Evolutionary conservation across 2,797 vertebrate species (phyloP), one percentile per base, ranked within the genome.

Genomic region (Sebastes ruberrimus): DNA sequence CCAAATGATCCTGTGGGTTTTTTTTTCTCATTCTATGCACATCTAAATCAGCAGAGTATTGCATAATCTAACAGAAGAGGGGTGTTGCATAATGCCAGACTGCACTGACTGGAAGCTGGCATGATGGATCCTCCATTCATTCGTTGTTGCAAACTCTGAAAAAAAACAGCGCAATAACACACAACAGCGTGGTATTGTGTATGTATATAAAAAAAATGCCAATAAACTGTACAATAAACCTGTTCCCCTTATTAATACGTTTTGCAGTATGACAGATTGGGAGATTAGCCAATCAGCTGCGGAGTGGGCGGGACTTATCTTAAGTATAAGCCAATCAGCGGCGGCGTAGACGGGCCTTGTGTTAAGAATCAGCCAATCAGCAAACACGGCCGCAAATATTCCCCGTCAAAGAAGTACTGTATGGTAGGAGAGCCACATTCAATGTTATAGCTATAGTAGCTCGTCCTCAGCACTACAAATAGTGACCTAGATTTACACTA

Each of bases 31-130:
- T 82, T 87, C 82, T 76, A 42, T 65, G 49, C 86, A 89, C 83
- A 79, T 80, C 30, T n/a, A 52, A 66, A 62, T 74, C 30, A 66
- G 71, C 33, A 57, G 27, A 14, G 56, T 38, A 62, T 92, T 93
- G 82, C 86, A 77, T 93, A 89, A 92, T 85, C 83, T 72, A 90
- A 92, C 65, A 80, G 75, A 56, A 25, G 74, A 52, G 55, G 27
- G 23, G 30, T 74, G 67, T 93, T 95, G 86, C 88, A 76, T 92
- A 93, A 95, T 79, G 27, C 6, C 25, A 63, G 20, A 13, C 16
- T 28, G 30, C 62, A 2, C 16, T 20, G 49, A 2, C 16, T 18
- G 18, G 25, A 11, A 53, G 28, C 1, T 65, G 42, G 35, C 18
- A 18, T 35, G 68, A 57, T n/a, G 61, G 35, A 35, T 68, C 66